These are phyloP conservation scores for Tipula lateralis DNA, from an alignment of 2,888 invertebrate species.

Conservation along the genomic window DNA sequence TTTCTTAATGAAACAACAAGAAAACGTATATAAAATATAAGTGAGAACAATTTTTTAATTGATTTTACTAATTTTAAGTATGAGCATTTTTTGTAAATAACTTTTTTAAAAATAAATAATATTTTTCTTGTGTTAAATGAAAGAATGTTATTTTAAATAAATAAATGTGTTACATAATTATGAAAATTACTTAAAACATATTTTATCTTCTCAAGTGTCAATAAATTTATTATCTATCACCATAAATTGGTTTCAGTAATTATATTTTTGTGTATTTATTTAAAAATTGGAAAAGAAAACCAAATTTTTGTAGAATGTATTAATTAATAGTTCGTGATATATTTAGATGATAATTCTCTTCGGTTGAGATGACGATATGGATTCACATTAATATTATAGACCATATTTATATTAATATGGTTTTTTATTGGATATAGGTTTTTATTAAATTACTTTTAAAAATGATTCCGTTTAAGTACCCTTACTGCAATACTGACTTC, in stretches of 20 bases:
- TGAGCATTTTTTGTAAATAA: not conserved
- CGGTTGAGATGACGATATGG: no score
- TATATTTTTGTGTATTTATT: not conserved
- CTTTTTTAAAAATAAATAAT: not conserved
- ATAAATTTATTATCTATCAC: not conserved
- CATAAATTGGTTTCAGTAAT: not conserved
- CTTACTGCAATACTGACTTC: no score
- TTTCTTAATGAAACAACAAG: not conserved
- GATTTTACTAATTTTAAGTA: not conserved
- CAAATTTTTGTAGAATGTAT: not conserved
- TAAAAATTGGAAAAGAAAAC: not conserved
- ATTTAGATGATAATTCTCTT: not conserved
- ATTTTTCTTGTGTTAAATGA: not conserved
- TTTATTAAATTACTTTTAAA: not conserved
- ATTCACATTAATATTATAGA: not conserved
- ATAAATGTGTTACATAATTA: conserved; percentile 14
- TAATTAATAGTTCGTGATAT: not conserved
- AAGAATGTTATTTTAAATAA: not conserved
- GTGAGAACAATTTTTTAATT: not conserved
- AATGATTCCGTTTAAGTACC: no score
- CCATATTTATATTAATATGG: not conserved
- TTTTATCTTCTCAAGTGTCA: not conserved
- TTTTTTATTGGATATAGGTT: not conserved
- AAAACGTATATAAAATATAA: not conserved
- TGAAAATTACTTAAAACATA: not conserved